Evolutionary conservation across 2,888 invertebrate genomes (phyloP).

Genomic region (Lysandra bellargus): DNA sequence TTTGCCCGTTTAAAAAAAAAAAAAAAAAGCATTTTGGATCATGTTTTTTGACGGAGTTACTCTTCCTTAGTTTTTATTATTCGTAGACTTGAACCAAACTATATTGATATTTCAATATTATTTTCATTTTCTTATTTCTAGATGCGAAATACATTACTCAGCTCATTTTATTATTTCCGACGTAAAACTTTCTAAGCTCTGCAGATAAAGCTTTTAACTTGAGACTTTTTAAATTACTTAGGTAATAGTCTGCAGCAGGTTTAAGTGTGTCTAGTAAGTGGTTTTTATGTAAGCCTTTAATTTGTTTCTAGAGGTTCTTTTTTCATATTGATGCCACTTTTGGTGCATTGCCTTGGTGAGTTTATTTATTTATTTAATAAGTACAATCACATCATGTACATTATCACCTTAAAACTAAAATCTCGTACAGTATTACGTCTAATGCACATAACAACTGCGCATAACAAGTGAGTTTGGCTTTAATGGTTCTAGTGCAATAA

Average conservation of each 20-base stretch:
- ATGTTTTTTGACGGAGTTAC: too few relatives aligned
- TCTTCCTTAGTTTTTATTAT: too few relatives aligned
- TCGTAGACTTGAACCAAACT: not conserved
- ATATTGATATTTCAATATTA: not conserved
- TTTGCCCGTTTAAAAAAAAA: too few relatives aligned
- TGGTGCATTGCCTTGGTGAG: not conserved
- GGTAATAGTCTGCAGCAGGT: conserved; percentile 15
- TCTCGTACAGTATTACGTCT: too few relatives aligned
- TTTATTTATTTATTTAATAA: too few relatives aligned
- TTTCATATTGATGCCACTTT: not conserved
- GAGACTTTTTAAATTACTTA: conserved; percentile 11
- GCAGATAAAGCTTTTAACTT: conserved; percentile 23
- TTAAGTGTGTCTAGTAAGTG: not conserved
- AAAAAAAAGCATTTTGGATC: too few relatives aligned
- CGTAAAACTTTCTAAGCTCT: conserved; percentile 17
- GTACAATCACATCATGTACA: too few relatives aligned
- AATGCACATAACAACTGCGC: too few relatives aligned
- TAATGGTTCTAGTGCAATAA: too few relatives aligned
- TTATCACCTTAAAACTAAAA: too few relatives aligned
- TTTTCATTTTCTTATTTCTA: not conserved
- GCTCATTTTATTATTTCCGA: conserved; percentile 4
- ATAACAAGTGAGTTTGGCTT: not conserved
- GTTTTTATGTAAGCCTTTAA: conserved; percentile 2
- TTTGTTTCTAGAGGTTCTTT: not conserved
- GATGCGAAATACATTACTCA: conserved; percentile 1